Conservation (phyloP, 2,113 vertebrate species). For the Junco hyemalis region DNA sequence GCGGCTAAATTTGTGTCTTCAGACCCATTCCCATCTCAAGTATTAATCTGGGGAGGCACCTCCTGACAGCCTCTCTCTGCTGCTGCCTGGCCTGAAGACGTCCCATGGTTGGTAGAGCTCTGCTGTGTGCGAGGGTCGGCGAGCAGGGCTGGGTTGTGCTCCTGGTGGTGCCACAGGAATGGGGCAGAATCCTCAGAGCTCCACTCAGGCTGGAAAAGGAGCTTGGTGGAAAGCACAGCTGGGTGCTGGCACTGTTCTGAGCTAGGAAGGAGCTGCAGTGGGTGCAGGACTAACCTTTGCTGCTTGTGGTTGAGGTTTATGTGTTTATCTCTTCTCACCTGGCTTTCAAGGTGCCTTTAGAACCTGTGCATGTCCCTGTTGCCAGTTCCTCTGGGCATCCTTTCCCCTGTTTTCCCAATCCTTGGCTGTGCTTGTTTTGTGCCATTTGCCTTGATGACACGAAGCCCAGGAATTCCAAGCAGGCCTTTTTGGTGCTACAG, state of each 20-base stretch:
- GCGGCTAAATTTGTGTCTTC: slow-evolving; percentile 85
- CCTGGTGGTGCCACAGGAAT: rapidly evolving
- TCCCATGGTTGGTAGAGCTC: slow-evolving; percentile 80
- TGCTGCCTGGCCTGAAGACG: slow-evolving; percentile 19
- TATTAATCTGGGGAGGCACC: slow-evolving; percentile 64
- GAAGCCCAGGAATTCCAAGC: background rate
- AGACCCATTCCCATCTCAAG: slow-evolving; percentile 71
- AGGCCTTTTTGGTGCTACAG: background rate
- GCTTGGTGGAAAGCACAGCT: background rate
- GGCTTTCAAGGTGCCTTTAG: background rate
- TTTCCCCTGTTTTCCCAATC: background rate
- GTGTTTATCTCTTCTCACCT: background rate
- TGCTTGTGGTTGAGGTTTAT: background rate
- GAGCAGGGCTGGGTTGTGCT: background rate
- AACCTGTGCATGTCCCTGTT: background rate
- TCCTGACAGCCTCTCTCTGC: slow-evolving; percentile 65
- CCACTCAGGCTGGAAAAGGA: background rate
- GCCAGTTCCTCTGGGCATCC: background rate
- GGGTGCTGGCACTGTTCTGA: rapidly evolving
- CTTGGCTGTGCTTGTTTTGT: background rate
- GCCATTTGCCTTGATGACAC: background rate
- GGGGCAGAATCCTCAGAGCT: background rate
- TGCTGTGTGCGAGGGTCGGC: background rate
- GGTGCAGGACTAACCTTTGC: background rate
- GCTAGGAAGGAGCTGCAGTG: background rate